phyloP scores from a whole-genome alignment of 2,888 invertebrate species.

The Eubasilissa splendida region DNA sequence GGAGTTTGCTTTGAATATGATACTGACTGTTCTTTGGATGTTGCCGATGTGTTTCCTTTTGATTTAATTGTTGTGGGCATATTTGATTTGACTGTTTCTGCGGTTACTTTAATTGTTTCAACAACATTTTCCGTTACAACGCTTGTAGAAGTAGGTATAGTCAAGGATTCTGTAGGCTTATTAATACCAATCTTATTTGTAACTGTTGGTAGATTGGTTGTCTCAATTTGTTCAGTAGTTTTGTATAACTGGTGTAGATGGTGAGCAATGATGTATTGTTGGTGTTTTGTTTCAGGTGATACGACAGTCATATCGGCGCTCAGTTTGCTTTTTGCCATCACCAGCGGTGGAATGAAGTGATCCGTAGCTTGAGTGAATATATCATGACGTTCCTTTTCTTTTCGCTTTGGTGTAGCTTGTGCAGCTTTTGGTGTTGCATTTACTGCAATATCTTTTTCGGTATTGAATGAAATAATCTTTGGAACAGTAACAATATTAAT shows the following conservation, averaged over 20 bases:
- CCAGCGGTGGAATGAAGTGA: slow-evolving; percentile 71
- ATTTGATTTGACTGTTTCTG: not conserved
- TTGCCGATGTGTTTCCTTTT: not conserved
- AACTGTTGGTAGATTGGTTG: slow-evolving; percentile 52
- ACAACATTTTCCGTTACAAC: slow-evolving; percentile 50
- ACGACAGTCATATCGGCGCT: slow-evolving; percentile 71
- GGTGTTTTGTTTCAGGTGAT: slow-evolving; percentile 70
- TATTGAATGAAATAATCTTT: slow-evolving; percentile 29
- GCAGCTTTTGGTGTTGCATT: slow-evolving; percentile 63
- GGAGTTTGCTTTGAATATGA: slow-evolving; percentile 1
- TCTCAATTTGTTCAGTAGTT: slow-evolving; percentile 17
- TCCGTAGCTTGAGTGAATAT: slow-evolving; percentile 71
- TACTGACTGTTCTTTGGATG: slow-evolving; percentile 7
- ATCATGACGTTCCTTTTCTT: slow-evolving; percentile 67
- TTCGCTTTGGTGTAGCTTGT: slow-evolving; percentile 65
- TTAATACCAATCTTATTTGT: slow-evolving; percentile 20
- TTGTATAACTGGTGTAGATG: slow-evolving; percentile 16
- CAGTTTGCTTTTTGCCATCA: slow-evolving; percentile 71
- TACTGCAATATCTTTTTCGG: slow-evolving; percentile 59
- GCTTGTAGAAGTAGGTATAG: slow-evolving; percentile 49
- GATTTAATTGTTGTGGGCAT: slow-evolving; percentile 8
- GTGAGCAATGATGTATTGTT: slow-evolving; percentile 61
- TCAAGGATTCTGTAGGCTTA: slow-evolving; percentile 23
- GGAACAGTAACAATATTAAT: slow-evolving; percentile 8
- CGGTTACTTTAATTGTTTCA: slow-evolving; percentile 38